A percentile compares a stretch with the other conserved stretches of the same genome.
Evolutionary conservation across 2,888 invertebrate species (phyloP).

Genomic region (Drosophila neutralis): DNA sequence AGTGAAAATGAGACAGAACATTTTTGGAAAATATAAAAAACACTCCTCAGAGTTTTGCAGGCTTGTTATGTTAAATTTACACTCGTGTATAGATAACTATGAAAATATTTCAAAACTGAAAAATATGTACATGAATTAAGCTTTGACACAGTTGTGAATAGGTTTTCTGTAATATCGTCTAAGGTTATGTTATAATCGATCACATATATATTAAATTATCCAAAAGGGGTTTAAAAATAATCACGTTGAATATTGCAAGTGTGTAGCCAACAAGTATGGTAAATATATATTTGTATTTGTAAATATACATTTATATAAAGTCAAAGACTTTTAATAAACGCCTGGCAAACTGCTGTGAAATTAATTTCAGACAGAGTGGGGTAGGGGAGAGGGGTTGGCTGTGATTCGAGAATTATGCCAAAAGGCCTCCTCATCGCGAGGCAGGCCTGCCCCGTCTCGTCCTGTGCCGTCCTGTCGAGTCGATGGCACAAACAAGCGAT

Average conservation of each 20-base stretch:
- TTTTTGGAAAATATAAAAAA: neutral
- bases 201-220: neutral
- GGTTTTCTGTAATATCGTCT: too few species aligned
- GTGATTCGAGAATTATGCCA: conserved; percentile 62
- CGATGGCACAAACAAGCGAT: conserved; percentile 79
- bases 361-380: conserved; percentile 42
- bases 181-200: neutral
- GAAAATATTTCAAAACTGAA: neutral
- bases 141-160: too few species aligned
- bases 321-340: conserved; percentile 45
- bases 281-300: conserved; percentile 28
- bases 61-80: neutral
- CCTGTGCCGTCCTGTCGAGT: conserved; percentile 46
- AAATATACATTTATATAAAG: neutral
- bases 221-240: neutral
- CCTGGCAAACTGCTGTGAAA: conserved; percentile 43
- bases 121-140: neutral
- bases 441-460: conserved; percentile 8
- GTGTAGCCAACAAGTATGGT: neutral
- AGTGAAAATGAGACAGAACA: neutral
- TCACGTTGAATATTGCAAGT: conserved; percentile 4
- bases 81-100: neutral
- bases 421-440: conserved; percentile 42
- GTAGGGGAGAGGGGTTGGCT: neutral
- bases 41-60: neutral